Evolutionary conservation across 2,888 invertebrate genomes (phyloP).

Genomic region (Dioctria rufipes): DNA sequence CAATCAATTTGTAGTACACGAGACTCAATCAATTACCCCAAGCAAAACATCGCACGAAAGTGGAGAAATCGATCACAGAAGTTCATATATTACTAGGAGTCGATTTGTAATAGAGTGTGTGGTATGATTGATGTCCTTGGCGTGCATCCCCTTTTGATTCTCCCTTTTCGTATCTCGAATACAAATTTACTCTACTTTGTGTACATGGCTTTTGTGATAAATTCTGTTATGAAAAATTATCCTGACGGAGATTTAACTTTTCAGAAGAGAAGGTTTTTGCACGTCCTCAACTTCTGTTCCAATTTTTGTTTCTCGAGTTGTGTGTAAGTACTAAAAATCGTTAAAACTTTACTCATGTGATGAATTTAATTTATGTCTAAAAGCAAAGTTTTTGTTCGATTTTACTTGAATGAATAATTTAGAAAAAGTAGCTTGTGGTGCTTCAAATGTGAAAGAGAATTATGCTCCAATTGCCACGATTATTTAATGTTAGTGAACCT

Average conservation of each 20-base stretch:
- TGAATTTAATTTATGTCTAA: slow-evolving; percentile 28
- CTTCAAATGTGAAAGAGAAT: not conserved
- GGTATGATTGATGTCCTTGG: slow-evolving; percentile 38
- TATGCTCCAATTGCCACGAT: not conserved
- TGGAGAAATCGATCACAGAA: slow-evolving; percentile 41
- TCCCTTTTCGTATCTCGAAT: slow-evolving; percentile 6
- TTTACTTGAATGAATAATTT: slow-evolving; percentile 24
- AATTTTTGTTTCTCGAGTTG: not conserved
- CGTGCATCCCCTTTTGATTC: slow-evolving; percentile 2
- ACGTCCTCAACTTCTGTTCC: not conserved
- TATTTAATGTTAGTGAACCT: not conserved
- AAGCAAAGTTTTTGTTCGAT: slow-evolving; percentile 37
- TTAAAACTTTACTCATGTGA: slow-evolving; percentile 1
- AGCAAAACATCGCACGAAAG: slow-evolving; percentile 31
- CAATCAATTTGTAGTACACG: slow-evolving; percentile 43
- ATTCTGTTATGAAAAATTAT: slow-evolving; percentile 38
- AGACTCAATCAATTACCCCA: slow-evolving; percentile 42
- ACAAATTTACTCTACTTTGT: slow-evolving; percentile 32
- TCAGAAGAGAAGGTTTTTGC: not conserved
- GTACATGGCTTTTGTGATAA: slow-evolving; percentile 19
- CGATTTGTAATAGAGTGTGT: slow-evolving; percentile 48
- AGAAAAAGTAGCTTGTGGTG: not conserved
- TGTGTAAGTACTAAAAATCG: not conserved
- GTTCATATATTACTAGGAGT: slow-evolving; percentile 41
- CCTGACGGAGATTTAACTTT: not conserved